A percentile compares a stretch with the other conserved stretches of the same genome.
phyloP scores from a whole-genome alignment of 2,113 vertebrate genomes.

The Pseudonaja textilis region DNA sequence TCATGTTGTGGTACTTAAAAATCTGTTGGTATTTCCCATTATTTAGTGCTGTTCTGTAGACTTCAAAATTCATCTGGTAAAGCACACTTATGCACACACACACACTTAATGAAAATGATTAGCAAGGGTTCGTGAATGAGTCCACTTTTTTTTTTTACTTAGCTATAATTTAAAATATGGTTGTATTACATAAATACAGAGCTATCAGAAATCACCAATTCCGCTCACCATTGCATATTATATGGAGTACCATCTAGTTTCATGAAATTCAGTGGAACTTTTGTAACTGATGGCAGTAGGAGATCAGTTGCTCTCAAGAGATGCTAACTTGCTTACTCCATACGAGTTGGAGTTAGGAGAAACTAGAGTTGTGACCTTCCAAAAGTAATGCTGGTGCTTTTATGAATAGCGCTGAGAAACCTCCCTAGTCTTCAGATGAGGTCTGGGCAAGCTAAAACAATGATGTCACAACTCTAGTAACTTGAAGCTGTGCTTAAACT shows the following conservation, averaged over 20 bases:
- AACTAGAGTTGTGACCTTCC: conserved; percentile 39
- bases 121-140: conserved; percentile 40
- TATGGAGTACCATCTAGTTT: conserved; percentile 46
- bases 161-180: conserved; percentile 54
- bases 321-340: conserved; percentile 48
- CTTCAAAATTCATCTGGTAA: conserved; percentile 56
- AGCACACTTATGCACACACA: conserved; percentile 1
- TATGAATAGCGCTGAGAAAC: neutral
- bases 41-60: conserved; percentile 49
- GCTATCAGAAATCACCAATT: conserved; percentile 32
- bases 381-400: conserved; percentile 10
- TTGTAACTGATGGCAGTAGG: conserved; percentile 26
- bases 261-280: conserved; percentile 41
- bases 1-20: conserved; percentile 59
- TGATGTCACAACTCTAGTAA: neutral
- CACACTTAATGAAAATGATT: neutral
- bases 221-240: conserved; percentile 26
- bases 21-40: conserved; percentile 62
- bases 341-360: conserved; percentile 25
- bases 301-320: conserved; percentile 23
- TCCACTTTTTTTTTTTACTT: conserved; percentile 43
- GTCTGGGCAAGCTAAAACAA: neutral
- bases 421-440: neutral
- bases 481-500: neutral
- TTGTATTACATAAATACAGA: conserved; percentile 29